Percentiles rank a stretch among this genome's conserved stretches.
phyloP scores from a whole-genome alignment of 2,888 invertebrate genomes.

The Coelinius sp. region DNA sequence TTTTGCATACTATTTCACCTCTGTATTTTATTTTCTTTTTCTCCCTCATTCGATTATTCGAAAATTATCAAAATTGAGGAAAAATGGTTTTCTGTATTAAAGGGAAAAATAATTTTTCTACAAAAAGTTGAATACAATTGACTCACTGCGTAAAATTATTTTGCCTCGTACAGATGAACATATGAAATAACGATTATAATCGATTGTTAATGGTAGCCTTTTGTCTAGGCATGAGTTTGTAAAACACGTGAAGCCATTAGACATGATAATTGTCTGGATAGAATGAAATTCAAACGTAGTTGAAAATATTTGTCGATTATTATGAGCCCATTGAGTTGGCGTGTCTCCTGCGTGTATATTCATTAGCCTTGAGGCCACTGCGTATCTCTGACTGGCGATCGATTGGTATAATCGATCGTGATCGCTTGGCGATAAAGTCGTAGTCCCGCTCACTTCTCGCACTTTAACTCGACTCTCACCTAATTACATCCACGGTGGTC shows the following conservation, averaged over 20 bases:
- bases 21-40: neutral
- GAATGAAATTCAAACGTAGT: neutral
- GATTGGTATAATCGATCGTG: conserved; percentile 36
- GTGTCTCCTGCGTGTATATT: conserved; percentile 35
- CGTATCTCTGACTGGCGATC: conserved; percentile 29
- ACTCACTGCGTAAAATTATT: neutral
- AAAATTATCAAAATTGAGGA: neutral
- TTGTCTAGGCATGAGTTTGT: neutral
- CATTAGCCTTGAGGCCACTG: conserved; percentile 25
- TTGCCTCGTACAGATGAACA: neutral
- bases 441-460: conserved; percentile 16
- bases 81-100: neutral
- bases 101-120: neutral
- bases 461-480: conserved; percentile 7
- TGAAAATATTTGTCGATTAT: conserved; percentile 4
- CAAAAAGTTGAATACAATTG: neutral
- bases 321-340: conserved; percentile 17
- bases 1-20: neutral
- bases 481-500: conserved; percentile 37
- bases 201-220: neutral
- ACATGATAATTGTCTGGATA: neutral
- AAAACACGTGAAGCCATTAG: neutral
- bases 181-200: neutral
- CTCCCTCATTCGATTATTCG: neutral
- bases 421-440: conserved; percentile 35